Conservation (phyloP, 2,797 vertebrate species). For the Trematomus bernacchii region DNA sequence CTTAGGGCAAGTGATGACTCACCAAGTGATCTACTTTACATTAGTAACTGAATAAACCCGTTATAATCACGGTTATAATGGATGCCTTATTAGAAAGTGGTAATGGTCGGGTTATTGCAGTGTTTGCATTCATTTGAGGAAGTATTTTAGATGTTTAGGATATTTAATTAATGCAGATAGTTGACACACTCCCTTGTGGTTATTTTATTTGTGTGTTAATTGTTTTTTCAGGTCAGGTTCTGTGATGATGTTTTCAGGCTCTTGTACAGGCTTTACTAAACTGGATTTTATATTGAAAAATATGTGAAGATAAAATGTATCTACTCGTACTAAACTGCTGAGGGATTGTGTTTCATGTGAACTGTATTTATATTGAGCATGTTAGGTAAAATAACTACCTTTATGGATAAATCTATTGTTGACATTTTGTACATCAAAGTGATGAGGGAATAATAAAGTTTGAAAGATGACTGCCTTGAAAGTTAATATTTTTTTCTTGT, state of each 20-base stretch:
- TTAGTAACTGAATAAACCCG: not conserved
- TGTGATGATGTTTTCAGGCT: constrained; percentile 5
- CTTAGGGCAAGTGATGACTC: not conserved
- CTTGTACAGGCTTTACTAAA: constrained; percentile 41
- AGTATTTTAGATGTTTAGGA: not conserved
- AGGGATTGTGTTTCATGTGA: constrained; percentile 27
- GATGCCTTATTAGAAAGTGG: constrained; percentile 5
- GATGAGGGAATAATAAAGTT: constrained; percentile 68
- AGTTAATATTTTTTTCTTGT: not conserved
- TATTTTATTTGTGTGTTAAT: not conserved
- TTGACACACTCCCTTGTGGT: not conserved
- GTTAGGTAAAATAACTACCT: constrained; percentile 48
- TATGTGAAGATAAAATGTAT: constrained; percentile 20
- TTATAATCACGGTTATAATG: not conserved
- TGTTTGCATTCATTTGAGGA: too few species aligned
- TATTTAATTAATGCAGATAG: not conserved
- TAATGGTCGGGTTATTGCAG: not conserved
- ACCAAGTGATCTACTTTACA: not conserved
- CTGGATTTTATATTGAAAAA: constrained; percentile 15
- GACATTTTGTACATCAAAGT: constrained; percentile 62
- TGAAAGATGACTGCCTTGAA: constrained; percentile 31
- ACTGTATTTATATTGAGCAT: constrained; percentile 34
- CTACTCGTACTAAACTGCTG: constrained; percentile 58
- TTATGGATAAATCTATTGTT: constrained; percentile 25
- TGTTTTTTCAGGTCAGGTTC: not conserved